phyloP scores from a whole-genome alignment of 30 jellyfish, hydroid and myxozoan species.

The Pseudorhiza aurosa region DNA sequence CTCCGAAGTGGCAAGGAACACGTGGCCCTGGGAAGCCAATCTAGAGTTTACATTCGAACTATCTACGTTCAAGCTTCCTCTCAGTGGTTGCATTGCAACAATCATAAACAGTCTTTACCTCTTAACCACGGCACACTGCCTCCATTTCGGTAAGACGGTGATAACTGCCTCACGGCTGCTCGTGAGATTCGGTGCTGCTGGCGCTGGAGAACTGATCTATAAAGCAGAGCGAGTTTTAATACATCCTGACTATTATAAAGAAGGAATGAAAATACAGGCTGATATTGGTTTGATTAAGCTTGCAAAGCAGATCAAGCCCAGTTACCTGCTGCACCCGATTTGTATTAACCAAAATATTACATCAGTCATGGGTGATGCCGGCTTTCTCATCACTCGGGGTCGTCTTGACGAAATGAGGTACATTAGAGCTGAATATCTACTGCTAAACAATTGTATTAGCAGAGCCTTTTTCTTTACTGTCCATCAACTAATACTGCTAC shows the following conservation, averaged over 20 bases:
- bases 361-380: not conserved
- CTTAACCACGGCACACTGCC: conserved; percentile 86
- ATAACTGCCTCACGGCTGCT: conserved; percentile 31
- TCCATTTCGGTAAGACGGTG: conserved; percentile 26
- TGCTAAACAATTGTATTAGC: no score
- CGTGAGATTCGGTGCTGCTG: not conserved
- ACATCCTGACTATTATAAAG: conserved; percentile 31
- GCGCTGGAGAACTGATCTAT: not conserved
- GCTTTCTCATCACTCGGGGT: conserved; percentile 57
- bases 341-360: conserved; percentile 10
- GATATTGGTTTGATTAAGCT: conserved; percentile 61
- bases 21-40: conserved; percentile 66
- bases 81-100: conserved; percentile 83
- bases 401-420: conserved; percentile 47
- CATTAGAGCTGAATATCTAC: no score
- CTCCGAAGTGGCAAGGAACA: not conserved
- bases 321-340: conserved; percentile 47
- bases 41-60: not conserved
- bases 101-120: conserved; percentile 55
- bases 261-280: not conserved
- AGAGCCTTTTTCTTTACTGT: no score
- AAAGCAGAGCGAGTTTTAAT: conserved; percentile 23
- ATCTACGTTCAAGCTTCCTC: conserved; percentile 2
- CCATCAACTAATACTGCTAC: no score
- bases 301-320: conserved; percentile 19